phyloP scores from a whole-genome alignment of 2,113 vertebrate genomes.

The Corythoichthys intestinalis region DNA sequence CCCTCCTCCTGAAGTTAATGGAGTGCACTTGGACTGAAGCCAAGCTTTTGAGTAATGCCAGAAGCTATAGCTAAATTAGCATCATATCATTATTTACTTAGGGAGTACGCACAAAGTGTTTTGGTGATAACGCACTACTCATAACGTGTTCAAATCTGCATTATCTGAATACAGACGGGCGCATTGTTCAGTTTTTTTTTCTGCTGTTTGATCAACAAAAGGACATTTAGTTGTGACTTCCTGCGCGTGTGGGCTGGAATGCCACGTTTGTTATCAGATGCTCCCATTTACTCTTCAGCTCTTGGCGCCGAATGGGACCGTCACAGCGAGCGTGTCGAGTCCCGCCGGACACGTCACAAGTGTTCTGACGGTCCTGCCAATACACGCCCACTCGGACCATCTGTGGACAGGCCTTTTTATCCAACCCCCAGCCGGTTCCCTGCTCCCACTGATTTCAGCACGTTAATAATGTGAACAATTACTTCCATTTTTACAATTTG shows the following conservation, averaged over 20 bases:
- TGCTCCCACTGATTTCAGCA: constrained; percentile 44
- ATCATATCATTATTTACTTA: constrained; percentile 29
- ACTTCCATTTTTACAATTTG: constrained; percentile 11
- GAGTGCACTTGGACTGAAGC: constrained; percentile 49
- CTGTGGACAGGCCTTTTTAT: constrained; percentile 69
- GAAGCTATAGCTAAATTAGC: constrained; percentile 45
- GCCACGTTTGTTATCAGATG: constrained; percentile 56
- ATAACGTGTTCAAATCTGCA: constrained; percentile 15
- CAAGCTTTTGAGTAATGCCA: constrained; percentile 35
- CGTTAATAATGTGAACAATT: constrained; percentile 27
- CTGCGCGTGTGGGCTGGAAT: constrained; percentile 42
- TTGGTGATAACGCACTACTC: constrained; percentile 17
- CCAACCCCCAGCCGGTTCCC: constrained; percentile 41
- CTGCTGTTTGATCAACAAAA: constrained; percentile 52
- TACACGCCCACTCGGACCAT: constrained; percentile 74
- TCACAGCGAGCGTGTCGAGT: constrained; percentile 62
- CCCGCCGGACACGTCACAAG: constrained; percentile 71
- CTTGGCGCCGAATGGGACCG: constrained; percentile 60
- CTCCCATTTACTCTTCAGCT: constrained; percentile 55
- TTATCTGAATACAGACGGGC: constrained; percentile 6
- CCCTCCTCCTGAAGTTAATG: constrained; percentile 39
- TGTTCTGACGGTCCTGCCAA: constrained; percentile 70
- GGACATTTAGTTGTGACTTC: constrained; percentile 49
- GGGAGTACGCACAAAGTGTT: constrained; percentile 22
- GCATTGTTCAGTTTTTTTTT: constrained; percentile 15